Percentiles rank a stretch among this genome's conserved stretches.
phyloP scores from a whole-genome alignment of 2,797 vertebrate genomes.

The Coreius guichenoti region DNA sequence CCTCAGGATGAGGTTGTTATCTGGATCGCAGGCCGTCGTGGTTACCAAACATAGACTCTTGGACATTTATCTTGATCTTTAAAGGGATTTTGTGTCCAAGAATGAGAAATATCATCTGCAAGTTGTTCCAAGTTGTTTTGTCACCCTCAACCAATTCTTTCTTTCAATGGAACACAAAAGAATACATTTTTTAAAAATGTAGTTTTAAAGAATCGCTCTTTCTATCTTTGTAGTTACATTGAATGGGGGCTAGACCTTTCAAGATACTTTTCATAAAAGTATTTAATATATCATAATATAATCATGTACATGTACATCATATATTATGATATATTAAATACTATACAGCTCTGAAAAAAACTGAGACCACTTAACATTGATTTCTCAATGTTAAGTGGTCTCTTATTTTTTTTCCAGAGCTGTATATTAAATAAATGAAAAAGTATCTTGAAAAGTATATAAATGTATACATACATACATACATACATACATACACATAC shows the following conservation, averaged over 20 bases:
- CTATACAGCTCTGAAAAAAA: no score
- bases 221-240: neutral
- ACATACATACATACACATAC: no score
- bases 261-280: neutral
- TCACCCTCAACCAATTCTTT: neutral
- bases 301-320: no score
- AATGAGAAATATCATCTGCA: neutral
- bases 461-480: no score
- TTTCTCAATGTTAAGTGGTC: no score
- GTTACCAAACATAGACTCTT: constrained; percentile 42
- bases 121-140: neutral
- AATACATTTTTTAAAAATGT: neutral
- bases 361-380: no score
- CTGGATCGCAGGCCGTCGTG: constrained; percentile 28
- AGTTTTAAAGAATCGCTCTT: neutral
- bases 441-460: no score
- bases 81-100: constrained; percentile 10
- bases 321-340: no score
- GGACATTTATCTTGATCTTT: constrained; percentile 27
- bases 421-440: no score
- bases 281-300: neutral
- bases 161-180: neutral
- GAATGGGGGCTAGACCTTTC: neutral
- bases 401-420: no score
- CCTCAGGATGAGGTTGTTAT: constrained; percentile 36